Evolutionary conservation across 2,797 vertebrate genomes (phyloP).

Genomic region (Gymnothorax javanicus): DNA sequence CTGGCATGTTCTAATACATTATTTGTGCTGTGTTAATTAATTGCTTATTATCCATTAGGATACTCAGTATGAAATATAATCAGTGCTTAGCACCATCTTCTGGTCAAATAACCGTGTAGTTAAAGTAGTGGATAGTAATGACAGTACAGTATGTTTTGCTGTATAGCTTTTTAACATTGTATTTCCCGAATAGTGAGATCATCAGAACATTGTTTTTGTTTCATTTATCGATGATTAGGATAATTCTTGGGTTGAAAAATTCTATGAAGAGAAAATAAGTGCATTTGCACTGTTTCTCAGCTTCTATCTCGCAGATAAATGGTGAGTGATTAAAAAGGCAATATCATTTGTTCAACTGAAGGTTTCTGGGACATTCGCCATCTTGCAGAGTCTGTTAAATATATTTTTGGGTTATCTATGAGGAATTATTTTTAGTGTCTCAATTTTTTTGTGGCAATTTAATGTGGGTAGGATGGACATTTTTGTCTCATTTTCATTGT

Average conservation of each 20-base stretch:
- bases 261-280: conserved; percentile 14
- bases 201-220: neutral
- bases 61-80: neutral
- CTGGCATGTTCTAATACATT: neutral
- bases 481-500: neutral
- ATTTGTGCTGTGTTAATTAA: neutral
- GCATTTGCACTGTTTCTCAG: conserved; percentile 17
- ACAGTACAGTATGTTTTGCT: neutral
- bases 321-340: conserved; percentile 37
- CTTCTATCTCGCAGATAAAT: conserved; percentile 30
- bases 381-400: conserved; percentile 41
- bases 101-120: conserved; percentile 36
- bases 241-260: neutral
- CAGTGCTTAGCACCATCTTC: conserved; percentile 54
- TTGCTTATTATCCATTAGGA: neutral
- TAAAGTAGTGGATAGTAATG: neutral
- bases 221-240: neutral
- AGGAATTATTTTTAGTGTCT: neutral
- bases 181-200: neutral
- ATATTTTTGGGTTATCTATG: conserved; percentile 28
- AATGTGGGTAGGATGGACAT: neutral
- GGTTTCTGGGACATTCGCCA: conserved; percentile 58
- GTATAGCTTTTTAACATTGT: neutral
- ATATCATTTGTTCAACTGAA: conserved; percentile 57
- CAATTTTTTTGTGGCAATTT: no score